Conservation (phyloP, 2,888 invertebrate species). For the Melanotus villosus region DNA sequence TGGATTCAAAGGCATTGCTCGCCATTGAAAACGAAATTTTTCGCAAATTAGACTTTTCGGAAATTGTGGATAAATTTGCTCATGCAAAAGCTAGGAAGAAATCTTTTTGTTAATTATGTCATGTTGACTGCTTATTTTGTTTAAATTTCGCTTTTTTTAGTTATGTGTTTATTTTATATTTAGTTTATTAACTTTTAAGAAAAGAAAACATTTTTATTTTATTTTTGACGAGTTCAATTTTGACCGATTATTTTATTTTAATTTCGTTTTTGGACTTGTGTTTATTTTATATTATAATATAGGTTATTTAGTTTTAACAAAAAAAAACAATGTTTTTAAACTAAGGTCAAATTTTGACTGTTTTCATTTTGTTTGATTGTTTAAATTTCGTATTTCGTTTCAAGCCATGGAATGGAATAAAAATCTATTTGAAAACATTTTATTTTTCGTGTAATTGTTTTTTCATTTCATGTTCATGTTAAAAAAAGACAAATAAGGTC, state of each 20-base stretch:
- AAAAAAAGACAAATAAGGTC: no score
- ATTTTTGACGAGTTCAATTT: neutral
- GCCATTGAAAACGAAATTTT: neutral
- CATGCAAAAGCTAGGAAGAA: no score
- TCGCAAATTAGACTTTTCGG: conserved; percentile 1
- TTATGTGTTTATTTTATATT: no score
- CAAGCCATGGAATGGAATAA: no score
- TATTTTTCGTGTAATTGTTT: no score
- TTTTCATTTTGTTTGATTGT: no score
- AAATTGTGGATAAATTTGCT: neutral
- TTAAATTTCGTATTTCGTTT: no score
- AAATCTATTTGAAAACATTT: no score
- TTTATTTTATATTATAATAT: neutral
- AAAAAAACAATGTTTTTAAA: no score
- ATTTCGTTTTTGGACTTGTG: neutral
- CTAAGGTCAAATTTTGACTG: no score
- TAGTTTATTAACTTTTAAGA: no score
- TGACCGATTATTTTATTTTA: neutral
- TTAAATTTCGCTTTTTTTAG: neutral
- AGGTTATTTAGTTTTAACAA: neutral
- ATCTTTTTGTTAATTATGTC: neutral
- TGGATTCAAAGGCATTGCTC: conserved; percentile 1
- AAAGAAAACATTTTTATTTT: neutral
- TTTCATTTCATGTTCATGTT: no score
- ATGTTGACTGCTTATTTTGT: conserved; percentile 1